These are phyloP conservation scores for Gymnogyps californianus DNA, from an alignment of 2,113 vertebrate genomes.

Conservation along the genomic window DNA sequence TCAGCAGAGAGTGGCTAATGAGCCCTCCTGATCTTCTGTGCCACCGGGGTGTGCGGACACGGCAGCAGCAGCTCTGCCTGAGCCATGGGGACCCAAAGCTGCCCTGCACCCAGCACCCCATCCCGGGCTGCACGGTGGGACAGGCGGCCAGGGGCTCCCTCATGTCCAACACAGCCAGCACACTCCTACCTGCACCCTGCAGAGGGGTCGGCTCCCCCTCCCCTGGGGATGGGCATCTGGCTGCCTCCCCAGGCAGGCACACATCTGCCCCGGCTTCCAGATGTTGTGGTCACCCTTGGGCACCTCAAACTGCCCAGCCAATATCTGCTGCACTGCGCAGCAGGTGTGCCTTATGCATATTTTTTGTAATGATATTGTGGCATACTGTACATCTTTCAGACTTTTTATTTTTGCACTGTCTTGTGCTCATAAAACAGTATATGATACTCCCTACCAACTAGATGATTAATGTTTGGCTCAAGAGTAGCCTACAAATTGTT, in stretches of 20 bases:
- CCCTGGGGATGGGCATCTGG: rapidly evolving
- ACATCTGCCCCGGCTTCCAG: neutral
- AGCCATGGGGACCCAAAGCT: rapidly evolving
- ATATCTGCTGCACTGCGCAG: neutral
- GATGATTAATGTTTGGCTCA: neutral
- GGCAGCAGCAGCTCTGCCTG: neutral
- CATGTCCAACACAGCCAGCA: neutral
- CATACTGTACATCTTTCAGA: neutral
- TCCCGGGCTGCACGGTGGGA: rapidly evolving
- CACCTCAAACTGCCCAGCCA: neutral
- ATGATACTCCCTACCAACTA: neutral
- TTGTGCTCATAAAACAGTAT: neutral
- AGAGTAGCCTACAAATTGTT: neutral
- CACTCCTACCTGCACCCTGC: neutral
- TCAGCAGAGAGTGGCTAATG: neutral
- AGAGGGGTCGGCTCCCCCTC: neutral
- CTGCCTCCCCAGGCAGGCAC: neutral
- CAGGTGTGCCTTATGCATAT: rapidly evolving
- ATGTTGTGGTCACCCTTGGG: neutral
- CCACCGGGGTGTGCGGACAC: rapidly evolving
- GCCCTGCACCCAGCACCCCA: rapidly evolving
- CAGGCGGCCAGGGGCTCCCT: rapidly evolving
- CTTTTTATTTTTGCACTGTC: neutral
- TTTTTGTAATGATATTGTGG: neutral
- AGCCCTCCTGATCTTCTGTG: neutral